phyloP scores from a whole-genome alignment of 2,113 vertebrate genomes.

The Pterocles burchelli region DNA sequence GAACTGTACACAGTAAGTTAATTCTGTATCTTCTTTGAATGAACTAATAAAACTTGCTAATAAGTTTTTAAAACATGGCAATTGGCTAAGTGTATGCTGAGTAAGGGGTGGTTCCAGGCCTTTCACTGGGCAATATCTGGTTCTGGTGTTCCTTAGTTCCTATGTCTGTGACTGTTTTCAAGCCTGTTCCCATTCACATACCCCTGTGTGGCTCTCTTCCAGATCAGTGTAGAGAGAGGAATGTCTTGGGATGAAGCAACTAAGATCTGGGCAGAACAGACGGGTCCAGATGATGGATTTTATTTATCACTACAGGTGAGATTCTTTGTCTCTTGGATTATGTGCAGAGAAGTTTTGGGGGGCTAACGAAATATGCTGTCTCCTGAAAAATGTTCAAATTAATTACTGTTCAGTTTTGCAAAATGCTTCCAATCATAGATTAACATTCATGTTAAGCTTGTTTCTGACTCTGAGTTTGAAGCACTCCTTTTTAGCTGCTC shows the following conservation, averaged over 20 bases:
- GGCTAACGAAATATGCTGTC: background rate
- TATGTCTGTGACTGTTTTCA: background rate
- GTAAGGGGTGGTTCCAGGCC: background rate
- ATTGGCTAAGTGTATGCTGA: background rate
- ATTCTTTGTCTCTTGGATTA: background rate
- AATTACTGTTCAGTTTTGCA: background rate
- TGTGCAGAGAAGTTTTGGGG: background rate
- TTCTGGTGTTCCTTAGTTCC: background rate
- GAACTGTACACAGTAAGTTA: conserved; percentile 92
- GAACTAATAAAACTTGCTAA: background rate
- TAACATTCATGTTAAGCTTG: background rate
- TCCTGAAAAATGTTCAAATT: background rate
- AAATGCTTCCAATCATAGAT: background rate
- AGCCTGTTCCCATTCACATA: background rate
- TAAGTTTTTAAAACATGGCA: background rate
- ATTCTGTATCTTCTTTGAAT: background rate
- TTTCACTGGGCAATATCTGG: background rate
- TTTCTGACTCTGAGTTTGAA: background rate
- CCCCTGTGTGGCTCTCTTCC: background rate
- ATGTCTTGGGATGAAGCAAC: conserved; percentile 99
- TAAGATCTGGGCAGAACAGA: conserved; percentile 94
- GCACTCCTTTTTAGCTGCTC: background rate
- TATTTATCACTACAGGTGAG: conserved; percentile 89
- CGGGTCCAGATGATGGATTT: conserved; percentile 94
- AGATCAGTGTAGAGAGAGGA: conserved; percentile 96